A percentile compares a stretch with the other conserved stretches of the same genome.
Conservation (phyloP, 2,888 invertebrate genomes). For the Drosophila peninsularis region DNA sequence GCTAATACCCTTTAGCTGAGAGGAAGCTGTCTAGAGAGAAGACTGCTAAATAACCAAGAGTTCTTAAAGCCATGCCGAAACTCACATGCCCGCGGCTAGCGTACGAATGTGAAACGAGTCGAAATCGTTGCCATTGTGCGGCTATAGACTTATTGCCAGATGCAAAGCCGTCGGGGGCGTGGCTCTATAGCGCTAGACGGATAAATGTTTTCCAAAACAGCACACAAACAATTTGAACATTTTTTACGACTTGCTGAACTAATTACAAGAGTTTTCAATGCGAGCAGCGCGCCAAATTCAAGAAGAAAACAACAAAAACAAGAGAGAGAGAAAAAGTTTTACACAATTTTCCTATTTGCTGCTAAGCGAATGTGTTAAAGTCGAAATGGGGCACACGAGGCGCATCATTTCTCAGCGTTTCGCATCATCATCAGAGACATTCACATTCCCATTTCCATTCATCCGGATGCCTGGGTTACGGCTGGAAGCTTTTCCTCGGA, state of each 20-base stretch:
- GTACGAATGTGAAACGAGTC: background rate
- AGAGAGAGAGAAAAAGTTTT: conserved; percentile 17
- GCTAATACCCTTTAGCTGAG: background rate
- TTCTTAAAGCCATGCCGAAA: too few species aligned
- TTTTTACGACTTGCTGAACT: conserved; percentile 66
- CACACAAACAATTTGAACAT: conserved; percentile 34
- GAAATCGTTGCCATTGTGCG: conserved; percentile 34
- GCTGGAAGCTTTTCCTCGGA: conserved; percentile 38
- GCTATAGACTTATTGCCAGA: conserved; percentile 38
- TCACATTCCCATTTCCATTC: conserved; percentile 44
- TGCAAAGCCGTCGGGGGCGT: conserved; percentile 35
- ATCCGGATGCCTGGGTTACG: conserved; percentile 27
- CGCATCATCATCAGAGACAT: conserved; percentile 26
- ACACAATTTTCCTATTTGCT: conserved; percentile 7
- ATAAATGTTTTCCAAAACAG: conserved; percentile 52
- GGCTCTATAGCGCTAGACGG: conserved; percentile 24
- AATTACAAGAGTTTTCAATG: conserved; percentile 52
- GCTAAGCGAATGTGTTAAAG: conserved; percentile 21
- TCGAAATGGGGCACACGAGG: conserved; percentile 35
- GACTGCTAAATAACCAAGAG: background rate
- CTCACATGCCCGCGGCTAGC: background rate
- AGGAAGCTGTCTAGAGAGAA: background rate
- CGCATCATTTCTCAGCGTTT: conserved; percentile 32
- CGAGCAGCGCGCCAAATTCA: conserved; percentile 31
- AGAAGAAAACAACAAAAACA: background rate